Evolutionary conservation across 1,140 invertebrate species (phyloP), one percentile per base, ranked within the genome.

Genomic region (Cydia fagiglandana): DNA sequence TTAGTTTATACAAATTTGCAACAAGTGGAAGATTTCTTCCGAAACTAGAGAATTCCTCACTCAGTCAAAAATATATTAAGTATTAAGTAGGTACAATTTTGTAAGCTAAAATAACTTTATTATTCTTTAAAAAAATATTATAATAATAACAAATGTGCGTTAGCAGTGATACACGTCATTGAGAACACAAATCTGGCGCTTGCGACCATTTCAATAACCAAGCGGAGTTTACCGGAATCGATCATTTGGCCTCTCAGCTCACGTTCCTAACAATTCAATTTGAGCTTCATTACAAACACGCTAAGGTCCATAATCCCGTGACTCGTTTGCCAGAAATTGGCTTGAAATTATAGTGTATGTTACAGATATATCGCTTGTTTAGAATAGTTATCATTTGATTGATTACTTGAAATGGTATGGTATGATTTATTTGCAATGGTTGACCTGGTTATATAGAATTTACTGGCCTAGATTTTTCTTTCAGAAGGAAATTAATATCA

Each of bases 361-460:
- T 53, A 53, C 56, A 24, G 20, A 24, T 24, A 61, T 61, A 61
- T 61, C 56, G 56, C 56, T 61, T 61, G 56, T 24, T 61, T 12
- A 61, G 56, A 24, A 61, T 61, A 2, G 1, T 61, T 61, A 61
- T 61, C 56, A 24, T 24, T 24, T 61, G 56, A 61, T 61, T n/a
- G 56, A 61, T 24, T 24, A 24, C 9, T 24, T 61, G 56, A 61
- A 61, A 24, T 61, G 6, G 20, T n/a, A 61, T 24, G 9, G 12
- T 20, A 61, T 61, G 56, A 24, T 61, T 24, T 24, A 61, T 61
- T 53, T 61, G 20, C 20, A 12, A 53, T 53, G n/a, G 17, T 61
- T 61, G 20, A 61, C 56, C 56, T 61, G 20, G 56, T 24, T 61
- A 53, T 17, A 53, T 2, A 7, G 50, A 53, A 53, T 53, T 53